Percentiles rank a stretch among this genome's conserved stretches.
Evolutionary conservation across 2,888 invertebrate genomes (phyloP).

Genomic region (Hemicrepidius hirtus): DNA sequence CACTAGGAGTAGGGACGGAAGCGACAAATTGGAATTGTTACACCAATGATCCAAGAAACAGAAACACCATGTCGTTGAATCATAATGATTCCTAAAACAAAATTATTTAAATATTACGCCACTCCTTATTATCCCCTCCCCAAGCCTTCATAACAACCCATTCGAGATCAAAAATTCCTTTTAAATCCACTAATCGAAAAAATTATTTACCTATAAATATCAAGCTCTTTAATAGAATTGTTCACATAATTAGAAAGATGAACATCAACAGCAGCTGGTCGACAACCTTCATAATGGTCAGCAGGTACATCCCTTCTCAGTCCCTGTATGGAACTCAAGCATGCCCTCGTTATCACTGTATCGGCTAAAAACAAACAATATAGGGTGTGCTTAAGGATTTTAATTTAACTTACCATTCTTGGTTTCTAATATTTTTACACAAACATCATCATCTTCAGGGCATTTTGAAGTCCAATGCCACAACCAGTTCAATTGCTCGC

Average conservation of each 20-base stretch:
- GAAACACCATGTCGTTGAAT: constrained; percentile 90
- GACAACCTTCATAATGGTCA: constrained; percentile 93
- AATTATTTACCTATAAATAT: constrained; percentile 82
- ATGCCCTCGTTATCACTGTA: constrained; percentile 88
- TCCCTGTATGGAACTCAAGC: constrained; percentile 85
- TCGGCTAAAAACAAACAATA: constrained; percentile 76
- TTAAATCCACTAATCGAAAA: too few species aligned
- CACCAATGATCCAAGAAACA: constrained; percentile 94
- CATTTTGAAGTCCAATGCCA: constrained; percentile 86
- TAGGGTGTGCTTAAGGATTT: constrained; percentile 8
- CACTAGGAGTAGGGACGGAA: constrained; percentile 55
- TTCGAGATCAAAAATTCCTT: too few species aligned
- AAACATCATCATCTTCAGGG: constrained; percentile 88
- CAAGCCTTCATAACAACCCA: too few species aligned
- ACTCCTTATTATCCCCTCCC: too few species aligned
- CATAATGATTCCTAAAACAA: constrained; percentile 83
- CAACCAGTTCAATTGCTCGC: constrained; percentile 87
- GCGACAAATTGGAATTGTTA: constrained; percentile 72
- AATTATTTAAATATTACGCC: too few species aligned
- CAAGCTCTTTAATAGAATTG: constrained; percentile 88
- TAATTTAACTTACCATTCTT: constrained; percentile 81
- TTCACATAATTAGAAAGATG: constrained; percentile 91
- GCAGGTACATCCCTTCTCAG: constrained; percentile 92
- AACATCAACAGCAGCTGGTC: constrained; percentile 85
- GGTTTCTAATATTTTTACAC: constrained; percentile 90